Evolutionary conservation across 1,140 invertebrate genomes (phyloP), one percentile per base, ranked within the genome.

Genomic region (Anastrepha ludens): DNA sequence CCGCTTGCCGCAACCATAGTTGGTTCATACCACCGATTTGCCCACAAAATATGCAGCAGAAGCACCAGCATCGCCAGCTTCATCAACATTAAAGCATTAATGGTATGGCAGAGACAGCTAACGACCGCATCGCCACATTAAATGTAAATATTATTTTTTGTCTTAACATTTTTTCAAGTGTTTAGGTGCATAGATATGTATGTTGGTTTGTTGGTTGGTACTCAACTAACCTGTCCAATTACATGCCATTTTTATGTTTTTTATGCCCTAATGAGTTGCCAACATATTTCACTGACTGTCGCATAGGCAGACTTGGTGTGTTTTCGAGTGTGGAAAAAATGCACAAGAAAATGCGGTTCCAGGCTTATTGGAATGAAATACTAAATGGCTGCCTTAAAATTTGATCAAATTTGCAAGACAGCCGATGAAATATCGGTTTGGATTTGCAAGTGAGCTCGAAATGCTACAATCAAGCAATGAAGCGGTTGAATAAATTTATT

Each of bases 101-200:
- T 50, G 74, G 74, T 6, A 50, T 47, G 55, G 47, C 47, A 81
- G 47, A 81, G 74, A 47, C 47, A 55, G 41, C 15, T 81, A 81
- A 81, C 47, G 74, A 81, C 74, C 74, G 74, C 50, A 81, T 81
- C 41, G 74, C 47, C 74, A 81, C 74, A 55, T 81, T 81, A 81
- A 81, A 81, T 81, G 74, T 81, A 81, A 81, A 81, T 81, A 81
- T 81, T 81, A 81, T 55, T 58, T 55, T 81, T 81, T 81, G 50
- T 55, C 17, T 81, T 55, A 20, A 81, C n/a, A 81, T 55, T 81
- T 81, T 81, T 81, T 58, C 50, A 81, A 81, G 50, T 20, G n/a
- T 55, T 81, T 55, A 81, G 47, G 8, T 81, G 47, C 74, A 55
- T 55, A 55, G 74, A 8, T 55, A 11, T 29, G 29, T 29, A 29